A percentile compares a stretch with the other conserved stretches of the same genome.
Evolutionary conservation across 2,113 vertebrate species (phyloP).

Genomic region (Neolamprologus sp.): DNA sequence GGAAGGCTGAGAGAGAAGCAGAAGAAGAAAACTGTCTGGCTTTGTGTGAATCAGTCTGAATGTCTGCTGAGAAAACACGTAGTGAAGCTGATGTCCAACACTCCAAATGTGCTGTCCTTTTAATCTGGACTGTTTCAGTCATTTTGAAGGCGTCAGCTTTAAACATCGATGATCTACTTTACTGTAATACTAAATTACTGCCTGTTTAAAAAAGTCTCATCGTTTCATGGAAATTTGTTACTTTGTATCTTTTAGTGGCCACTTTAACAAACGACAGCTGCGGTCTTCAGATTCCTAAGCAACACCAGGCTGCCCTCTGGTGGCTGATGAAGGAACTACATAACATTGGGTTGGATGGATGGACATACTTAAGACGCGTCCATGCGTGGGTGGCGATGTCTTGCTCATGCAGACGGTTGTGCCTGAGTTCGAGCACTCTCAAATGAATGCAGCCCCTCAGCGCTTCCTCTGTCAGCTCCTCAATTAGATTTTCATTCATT

Average conservation of each 20-base stretch:
- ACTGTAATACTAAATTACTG: background rate
- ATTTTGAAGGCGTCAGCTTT: background rate
- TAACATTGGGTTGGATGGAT: background rate
- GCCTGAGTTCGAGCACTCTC: slow-evolving; percentile 67
- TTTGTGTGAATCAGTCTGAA: background rate
- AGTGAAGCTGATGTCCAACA: background rate
- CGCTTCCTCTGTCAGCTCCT: slow-evolving; percentile 56
- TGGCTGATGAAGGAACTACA: slow-evolving; percentile 24
- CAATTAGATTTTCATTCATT: slow-evolving; percentile 62
- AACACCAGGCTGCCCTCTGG: slow-evolving; percentile 36
- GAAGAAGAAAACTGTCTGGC: background rate
- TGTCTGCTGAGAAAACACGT: background rate
- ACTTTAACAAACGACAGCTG: background rate
- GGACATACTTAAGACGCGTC: slow-evolving; percentile 63
- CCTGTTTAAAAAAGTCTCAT: background rate
- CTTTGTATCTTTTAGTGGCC: background rate
- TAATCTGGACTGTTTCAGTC: background rate
- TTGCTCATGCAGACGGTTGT: slow-evolving; percentile 71
- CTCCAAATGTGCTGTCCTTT: background rate
- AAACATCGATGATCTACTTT: background rate
- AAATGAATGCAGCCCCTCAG: slow-evolving; percentile 61
- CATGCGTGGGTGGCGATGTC: slow-evolving; percentile 52
- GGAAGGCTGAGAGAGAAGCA: background rate
- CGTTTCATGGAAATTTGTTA: background rate
- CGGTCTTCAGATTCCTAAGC: background rate